Evolutionary conservation across 1,140 invertebrate genomes (phyloP), one percentile per base, ranked within the genome.

Genomic region (Geopemphigus sp.): DNA sequence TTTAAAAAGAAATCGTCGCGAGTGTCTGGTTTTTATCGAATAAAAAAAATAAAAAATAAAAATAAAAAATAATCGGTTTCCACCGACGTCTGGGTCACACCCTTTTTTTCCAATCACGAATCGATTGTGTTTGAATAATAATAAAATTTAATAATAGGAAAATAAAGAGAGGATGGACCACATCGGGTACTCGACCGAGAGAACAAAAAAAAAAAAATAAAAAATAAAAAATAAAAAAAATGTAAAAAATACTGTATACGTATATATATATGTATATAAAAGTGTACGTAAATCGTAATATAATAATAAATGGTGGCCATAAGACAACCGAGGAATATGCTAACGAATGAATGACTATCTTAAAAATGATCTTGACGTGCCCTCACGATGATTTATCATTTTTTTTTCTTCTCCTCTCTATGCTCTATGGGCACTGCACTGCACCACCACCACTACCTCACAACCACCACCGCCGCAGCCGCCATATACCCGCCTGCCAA

Each of bases 101-200:
- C 74, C 74, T 78, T 78, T 78, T 74, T 78, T 78, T 63, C 74
- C 74, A 78, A 78, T 78, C 74, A 78, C 74, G 74, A 78, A 78
- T 78, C 74, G 74, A 78, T 78, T 78, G 74, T 78, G 74, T 78
- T 78, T 78, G 74, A 78, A 78, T 78, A 78, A 78, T 78, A 78
- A 78, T 78, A 78, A 78, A 78, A 78, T 78, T 78, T 78, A 78
- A 78, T 78, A 78, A 78, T 78, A 78, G 57, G 57, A 78, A 78
- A 78, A 78, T 78, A 78, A 78, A 78, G 74, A 78, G 74, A 78
- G 56, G 74, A 78, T 78, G 74, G 74, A 78, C 74, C 74, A 78
- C 74, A 78, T 78, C 57, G 74, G 74, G 74, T 50, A 78, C 74
- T 78, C 74, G 74, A 61, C 74, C 74, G 56, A 78, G 74, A 78